Evolutionary conservation across 92 coral and sea anemone species (phyloP).

Genomic region (Palythoa heliodiscus): DNA sequence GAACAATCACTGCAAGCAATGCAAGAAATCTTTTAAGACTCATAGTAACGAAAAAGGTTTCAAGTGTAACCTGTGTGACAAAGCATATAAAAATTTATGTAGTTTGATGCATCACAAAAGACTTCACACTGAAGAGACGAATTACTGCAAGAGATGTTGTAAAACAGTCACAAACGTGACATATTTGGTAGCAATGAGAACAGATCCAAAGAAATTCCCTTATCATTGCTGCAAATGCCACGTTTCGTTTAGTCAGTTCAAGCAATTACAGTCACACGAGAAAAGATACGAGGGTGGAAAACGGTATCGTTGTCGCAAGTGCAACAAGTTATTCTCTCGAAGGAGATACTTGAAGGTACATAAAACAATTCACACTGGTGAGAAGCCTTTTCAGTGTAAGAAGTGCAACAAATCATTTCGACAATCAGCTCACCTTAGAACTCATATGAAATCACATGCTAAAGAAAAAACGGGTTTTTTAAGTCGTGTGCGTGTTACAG

Average conservation of each 20-base stretch:
- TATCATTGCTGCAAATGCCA: constrained; percentile 2
- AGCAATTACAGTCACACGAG: not conserved
- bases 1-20: not conserved
- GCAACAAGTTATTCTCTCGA: not conserved
- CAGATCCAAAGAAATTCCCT: not conserved
- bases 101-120: not conserved
- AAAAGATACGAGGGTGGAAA: not conserved
- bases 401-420: constrained; percentile 11
- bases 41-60: not conserved
- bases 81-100: not conserved
- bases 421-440: not conserved
- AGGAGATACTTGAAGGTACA: not conserved
- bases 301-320: not conserved
- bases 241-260: not conserved
- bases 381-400: not conserved
- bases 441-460: not conserved
- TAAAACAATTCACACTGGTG: not conserved
- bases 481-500: not conserved
- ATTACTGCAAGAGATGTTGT: constrained; percentile 4
- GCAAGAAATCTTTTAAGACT: constrained; percentile 5
- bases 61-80: not conserved
- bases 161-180: not conserved
- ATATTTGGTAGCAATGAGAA: not conserved
- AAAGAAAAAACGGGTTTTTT: not conserved
- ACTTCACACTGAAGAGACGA: constrained; percentile 18